A percentile compares a stretch with the other conserved stretches of the same genome.
These are phyloP conservation scores for Tadarida brasiliensis DNA, from an alignment of 2,797 vertebrate species.

Conservation along the genomic window DNA sequence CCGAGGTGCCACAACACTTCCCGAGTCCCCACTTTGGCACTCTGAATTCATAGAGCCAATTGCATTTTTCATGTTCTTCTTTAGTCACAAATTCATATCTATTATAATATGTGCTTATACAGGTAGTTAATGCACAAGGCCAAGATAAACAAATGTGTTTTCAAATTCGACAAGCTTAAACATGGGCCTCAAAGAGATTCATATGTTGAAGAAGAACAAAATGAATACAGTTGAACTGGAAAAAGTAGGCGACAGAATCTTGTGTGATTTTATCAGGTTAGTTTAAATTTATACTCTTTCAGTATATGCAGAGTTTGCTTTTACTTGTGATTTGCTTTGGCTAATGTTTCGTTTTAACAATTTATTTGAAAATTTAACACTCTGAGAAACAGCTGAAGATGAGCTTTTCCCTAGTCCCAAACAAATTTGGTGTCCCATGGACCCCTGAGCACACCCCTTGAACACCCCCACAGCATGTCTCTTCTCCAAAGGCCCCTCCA, in stretches of 20 bases:
- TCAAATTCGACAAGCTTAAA: not conserved
- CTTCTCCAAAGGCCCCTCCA: not conserved
- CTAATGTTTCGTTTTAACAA: not conserved
- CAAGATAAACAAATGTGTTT: not conserved
- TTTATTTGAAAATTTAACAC: not conserved
- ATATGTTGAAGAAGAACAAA: not conserved
- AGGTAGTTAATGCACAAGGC: not conserved
- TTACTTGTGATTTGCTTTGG: slow-evolving; percentile 3
- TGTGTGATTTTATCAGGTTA: not conserved
- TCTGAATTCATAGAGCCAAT: not conserved
- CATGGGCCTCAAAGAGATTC: not conserved
- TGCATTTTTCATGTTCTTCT: not conserved
- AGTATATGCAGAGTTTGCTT: not conserved
- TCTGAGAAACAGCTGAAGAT: not conserved
- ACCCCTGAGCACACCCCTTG: not conserved
- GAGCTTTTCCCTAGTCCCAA: not conserved
- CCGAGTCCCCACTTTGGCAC: not conserved
- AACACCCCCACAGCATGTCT: not conserved
- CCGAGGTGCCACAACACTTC: not conserved
- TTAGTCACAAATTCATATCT: slow-evolving; percentile 7
- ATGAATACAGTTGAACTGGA: not conserved
- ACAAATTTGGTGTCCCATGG: not conserved
- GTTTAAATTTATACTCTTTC: not conserved
- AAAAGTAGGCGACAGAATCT: not conserved
- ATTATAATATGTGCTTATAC: not conserved